These are phyloP conservation scores for Eueremaeus valkanovi DNA, from an alignment of 2,888 invertebrate genomes.

Conservation along the genomic window DNA sequence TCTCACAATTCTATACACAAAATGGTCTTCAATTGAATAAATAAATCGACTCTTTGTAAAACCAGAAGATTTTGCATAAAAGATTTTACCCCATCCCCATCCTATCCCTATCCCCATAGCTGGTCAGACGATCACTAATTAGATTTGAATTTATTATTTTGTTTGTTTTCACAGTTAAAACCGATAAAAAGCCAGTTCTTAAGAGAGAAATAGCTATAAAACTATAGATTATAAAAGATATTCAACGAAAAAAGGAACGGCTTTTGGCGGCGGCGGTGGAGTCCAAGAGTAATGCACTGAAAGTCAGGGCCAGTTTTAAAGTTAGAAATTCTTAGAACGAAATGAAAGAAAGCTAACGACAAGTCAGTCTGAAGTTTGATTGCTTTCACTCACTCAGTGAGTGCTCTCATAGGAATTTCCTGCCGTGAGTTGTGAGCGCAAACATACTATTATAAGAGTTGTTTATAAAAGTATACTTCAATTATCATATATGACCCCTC, in stretches of 20 bases:
- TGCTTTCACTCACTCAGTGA: conserved; percentile 14
- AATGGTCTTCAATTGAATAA: no score
- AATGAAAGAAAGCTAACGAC: conserved; percentile 12
- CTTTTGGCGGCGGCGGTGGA: neutral
- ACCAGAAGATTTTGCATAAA: no score
- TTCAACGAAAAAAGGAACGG: neutral
- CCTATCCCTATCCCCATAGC: no score
- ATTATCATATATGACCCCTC: conserved; percentile 17
- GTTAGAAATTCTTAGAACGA: neutral
- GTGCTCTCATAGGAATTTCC: conserved; percentile 12
- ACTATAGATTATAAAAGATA: neutral
- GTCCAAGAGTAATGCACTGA: neutral
- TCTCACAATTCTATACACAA: no score
- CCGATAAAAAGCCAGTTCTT: neutral
- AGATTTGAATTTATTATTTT: no score
- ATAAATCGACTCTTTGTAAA: no score
- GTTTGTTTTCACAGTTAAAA: no score
- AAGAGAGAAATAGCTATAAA: neutral
- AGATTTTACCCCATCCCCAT: no score
- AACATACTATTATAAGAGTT: neutral
- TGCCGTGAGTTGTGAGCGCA: neutral
- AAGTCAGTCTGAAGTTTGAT: conserved; percentile 10
- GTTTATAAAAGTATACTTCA: conserved; percentile 22
- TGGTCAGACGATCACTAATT: no score
- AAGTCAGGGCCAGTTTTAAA: neutral